Conservation (phyloP, 1,140 invertebrate species). For the Eumaeus atala region DNA sequence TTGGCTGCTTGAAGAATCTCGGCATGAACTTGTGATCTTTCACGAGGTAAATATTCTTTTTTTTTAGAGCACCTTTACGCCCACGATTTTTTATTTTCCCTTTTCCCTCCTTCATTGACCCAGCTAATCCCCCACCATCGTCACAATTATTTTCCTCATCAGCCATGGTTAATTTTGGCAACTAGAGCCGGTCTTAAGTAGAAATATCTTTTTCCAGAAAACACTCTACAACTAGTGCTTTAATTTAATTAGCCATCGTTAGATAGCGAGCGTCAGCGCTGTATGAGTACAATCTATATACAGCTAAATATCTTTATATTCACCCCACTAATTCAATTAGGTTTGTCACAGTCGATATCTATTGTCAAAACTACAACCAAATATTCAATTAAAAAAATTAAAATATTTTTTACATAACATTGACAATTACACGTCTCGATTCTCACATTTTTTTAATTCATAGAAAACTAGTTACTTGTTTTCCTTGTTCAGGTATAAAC, state of each 20-base stretch:
- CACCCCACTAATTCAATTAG: no score
- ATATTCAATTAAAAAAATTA: no score
- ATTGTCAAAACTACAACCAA: no score
- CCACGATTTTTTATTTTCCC: conserved; percentile 85
- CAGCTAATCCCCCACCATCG: conserved; percentile 76
- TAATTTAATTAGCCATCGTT: conserved; percentile 46
- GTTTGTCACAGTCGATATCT: no score
- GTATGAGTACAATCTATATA: conserved; percentile 40
- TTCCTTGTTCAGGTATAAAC: no score
- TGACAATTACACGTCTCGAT: no score
- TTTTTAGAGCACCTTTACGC: conserved; percentile 97
- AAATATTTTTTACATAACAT: no score
- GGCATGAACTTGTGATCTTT: conserved; percentile 99
- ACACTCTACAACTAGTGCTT: conserved; percentile 42
- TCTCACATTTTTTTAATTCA: no score
- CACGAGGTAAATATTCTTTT: conserved; percentile 99
- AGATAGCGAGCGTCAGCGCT: conserved; percentile 64
- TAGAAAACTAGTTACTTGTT: no score
- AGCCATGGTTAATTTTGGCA: conserved; percentile 72
- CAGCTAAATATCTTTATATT: no score
- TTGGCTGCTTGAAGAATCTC: conserved; percentile 99
- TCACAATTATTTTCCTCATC: conserved; percentile 80
- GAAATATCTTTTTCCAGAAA: conserved; percentile 54
- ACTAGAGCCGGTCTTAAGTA: conserved; percentile 42
- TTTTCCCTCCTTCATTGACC: conserved; percentile 75